Conservation (phyloP, 2,113 vertebrate genomes). For the Corvus cornix region DNA sequence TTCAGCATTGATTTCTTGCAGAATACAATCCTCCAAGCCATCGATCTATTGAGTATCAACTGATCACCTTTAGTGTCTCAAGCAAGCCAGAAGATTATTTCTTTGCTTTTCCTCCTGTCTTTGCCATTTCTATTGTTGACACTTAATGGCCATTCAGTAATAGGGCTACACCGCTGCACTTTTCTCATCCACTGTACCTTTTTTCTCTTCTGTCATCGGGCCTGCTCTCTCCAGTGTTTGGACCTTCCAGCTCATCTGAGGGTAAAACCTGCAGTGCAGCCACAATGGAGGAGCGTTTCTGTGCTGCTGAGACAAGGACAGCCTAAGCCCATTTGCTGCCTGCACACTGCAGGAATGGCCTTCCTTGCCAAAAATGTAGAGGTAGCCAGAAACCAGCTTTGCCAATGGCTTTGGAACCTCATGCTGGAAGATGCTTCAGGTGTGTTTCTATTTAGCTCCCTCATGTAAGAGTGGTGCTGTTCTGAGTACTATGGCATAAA, state of each 20-base stretch:
- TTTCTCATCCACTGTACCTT: background rate
- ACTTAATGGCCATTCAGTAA: background rate
- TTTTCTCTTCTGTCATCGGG: rapidly evolving
- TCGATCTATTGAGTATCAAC: background rate
- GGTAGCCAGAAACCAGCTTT: background rate
- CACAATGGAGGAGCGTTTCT: background rate
- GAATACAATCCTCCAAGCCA: background rate
- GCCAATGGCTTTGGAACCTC: background rate
- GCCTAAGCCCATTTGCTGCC: background rate
- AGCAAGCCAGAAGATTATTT: background rate
- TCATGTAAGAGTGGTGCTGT: background rate
- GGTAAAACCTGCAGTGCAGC: background rate
- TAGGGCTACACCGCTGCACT: background rate
- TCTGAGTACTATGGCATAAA: background rate
- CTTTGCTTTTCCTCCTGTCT: background rate
- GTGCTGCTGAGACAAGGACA: background rate
- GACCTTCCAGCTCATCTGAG: background rate
- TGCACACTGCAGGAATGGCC: background rate
- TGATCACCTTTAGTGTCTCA: background rate
- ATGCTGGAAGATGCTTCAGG: background rate
- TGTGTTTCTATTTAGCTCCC: background rate
- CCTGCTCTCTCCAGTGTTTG: background rate
- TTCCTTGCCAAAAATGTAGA: background rate
- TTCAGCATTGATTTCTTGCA: background rate
- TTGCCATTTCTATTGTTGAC: background rate